phyloP scores from a whole-genome alignment of 2,113 vertebrate genomes.

The Mastomys natalensis region DNA sequence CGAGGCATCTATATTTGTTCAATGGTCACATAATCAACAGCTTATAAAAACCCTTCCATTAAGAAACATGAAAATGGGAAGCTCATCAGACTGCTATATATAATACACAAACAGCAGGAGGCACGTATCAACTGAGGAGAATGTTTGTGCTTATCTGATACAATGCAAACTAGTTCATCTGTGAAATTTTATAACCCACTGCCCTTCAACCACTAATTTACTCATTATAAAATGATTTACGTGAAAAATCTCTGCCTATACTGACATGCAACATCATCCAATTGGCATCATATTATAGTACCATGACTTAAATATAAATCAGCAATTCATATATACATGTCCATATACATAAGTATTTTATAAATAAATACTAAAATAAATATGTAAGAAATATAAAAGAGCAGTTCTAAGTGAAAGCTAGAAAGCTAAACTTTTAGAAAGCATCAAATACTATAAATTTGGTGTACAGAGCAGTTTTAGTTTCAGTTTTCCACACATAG shows the following conservation, averaged over 20 bases:
- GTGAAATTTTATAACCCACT: not conserved
- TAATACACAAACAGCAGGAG: fast-evolving
- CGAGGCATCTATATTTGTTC: not conserved
- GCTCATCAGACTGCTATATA: not conserved
- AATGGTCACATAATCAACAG: not conserved
- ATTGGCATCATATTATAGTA: not conserved
- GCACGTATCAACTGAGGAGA: not conserved
- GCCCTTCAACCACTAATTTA: not conserved
- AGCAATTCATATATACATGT: not conserved
- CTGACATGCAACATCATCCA: not conserved
- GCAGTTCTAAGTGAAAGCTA: not conserved
- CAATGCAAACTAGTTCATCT: not conserved
- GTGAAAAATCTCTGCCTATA: not conserved
- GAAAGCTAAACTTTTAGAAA: not conserved
- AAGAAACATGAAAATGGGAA: not conserved
- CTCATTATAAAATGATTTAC: not conserved
- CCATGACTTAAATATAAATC: not conserved
- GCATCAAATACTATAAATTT: not conserved
- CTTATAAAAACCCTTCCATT: not conserved
- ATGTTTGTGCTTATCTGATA: not conserved
- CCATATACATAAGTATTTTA: not conserved
- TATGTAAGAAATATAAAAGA: not conserved
- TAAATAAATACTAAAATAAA: not conserved
- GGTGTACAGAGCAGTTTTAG: not conserved
- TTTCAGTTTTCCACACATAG: not conserved